Evolutionary conservation across 2,888 invertebrate species (phyloP).

Genomic region (Parelbella ahira): DNA sequence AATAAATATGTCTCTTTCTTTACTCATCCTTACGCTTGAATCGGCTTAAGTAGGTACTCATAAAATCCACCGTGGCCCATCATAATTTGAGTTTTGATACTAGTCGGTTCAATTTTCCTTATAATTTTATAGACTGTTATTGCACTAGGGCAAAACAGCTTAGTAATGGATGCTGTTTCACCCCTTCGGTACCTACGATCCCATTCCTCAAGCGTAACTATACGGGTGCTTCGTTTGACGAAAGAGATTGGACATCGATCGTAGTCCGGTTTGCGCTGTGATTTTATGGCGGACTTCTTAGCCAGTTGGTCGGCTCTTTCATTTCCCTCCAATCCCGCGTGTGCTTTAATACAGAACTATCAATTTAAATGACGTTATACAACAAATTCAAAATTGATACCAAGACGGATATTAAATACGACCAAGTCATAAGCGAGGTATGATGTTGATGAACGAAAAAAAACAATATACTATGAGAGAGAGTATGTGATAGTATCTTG

Average conservation of each 20-base stretch:
- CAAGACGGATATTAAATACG: too few relatives aligned
- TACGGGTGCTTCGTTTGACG: slow-evolving; percentile 1
- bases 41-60: neutral
- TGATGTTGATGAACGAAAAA: too few relatives aligned
- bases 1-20: too few relatives aligned
- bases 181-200: neutral
- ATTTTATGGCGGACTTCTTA: slow-evolving; percentile 10
- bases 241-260: slow-evolving; percentile 14
- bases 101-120: neutral
- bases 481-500: too few relatives aligned
- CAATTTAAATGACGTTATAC: too few relatives aligned
- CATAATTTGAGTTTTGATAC: neutral
- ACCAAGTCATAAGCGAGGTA: too few relatives aligned
- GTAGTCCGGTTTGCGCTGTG: slow-evolving; percentile 4
- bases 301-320: slow-evolving; percentile 20
- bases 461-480: too few relatives aligned
- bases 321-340: too few relatives aligned
- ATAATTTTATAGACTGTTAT: neutral
- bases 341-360: too few relatives aligned
- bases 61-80: neutral
- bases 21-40: neutral
- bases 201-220: neutral
- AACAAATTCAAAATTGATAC: too few relatives aligned
- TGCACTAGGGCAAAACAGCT: neutral
- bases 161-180: neutral